Percentiles rank a stretch among this genome's conserved stretches.
These are phyloP conservation scores for Tetragnatha versicolor DNA, from an alignment of 1,140 invertebrate genomes.

Conservation along the genomic window DNA sequence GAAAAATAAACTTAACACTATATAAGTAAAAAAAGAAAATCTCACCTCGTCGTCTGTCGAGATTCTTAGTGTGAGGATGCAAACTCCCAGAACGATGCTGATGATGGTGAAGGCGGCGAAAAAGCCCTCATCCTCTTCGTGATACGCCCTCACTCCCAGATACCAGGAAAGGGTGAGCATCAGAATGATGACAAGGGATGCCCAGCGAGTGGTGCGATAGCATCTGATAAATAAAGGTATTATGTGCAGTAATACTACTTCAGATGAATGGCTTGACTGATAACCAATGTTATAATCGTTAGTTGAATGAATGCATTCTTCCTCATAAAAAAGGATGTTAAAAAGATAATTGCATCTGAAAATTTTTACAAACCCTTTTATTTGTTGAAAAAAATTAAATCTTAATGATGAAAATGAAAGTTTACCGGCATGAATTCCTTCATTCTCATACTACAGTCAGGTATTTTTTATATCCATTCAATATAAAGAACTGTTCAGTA, in stretches of 20 bases:
- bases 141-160: conserved; percentile 26
- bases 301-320: neutral
- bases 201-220: conserved; percentile 40
- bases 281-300: neutral
- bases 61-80: conserved; percentile 45
- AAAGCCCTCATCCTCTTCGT: conserved; percentile 3
- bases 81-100: conserved; percentile 39
- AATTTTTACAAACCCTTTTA: neutral
- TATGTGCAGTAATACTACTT: too few relatives aligned
- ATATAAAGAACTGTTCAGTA: too few relatives aligned
- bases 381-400: too few relatives aligned
- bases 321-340: neutral
- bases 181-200: conserved; percentile 1
- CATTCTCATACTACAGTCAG: too few relatives aligned
- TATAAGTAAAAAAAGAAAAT: too few relatives aligned
- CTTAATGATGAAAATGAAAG: too few relatives aligned
- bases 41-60: conserved; percentile 43
- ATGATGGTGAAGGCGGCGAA: conserved; percentile 33
- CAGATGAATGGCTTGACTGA: neutral
- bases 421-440: too few relatives aligned
- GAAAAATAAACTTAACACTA: too few relatives aligned
- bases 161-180: conserved; percentile 22
- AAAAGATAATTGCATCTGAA: neutral
- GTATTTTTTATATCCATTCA: too few relatives aligned
- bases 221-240: neutral